phyloP scores from a whole-genome alignment of 2,797 vertebrate genomes.

The Pelochelys cantorii region DNA sequence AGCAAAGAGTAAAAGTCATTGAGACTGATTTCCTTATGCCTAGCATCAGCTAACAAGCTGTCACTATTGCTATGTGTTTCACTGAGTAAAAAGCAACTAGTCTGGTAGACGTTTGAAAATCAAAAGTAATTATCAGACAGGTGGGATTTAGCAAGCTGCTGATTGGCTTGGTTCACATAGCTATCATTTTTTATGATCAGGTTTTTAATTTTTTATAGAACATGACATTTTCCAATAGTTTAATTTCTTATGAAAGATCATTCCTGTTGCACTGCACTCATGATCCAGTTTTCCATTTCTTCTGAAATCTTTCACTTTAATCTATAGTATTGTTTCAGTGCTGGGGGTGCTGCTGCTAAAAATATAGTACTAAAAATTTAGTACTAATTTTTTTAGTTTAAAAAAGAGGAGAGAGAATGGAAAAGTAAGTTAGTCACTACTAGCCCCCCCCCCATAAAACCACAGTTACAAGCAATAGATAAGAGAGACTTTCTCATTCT shows the following conservation, averaged over 20 bases:
- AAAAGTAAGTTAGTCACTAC: constrained; percentile 2
- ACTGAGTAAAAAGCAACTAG: neutral
- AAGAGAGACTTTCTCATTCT: neutral
- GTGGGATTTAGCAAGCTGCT: neutral
- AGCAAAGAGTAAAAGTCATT: neutral
- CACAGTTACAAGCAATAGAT: neutral
- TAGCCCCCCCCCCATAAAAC: neutral
- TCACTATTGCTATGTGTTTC: neutral
- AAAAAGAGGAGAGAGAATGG: neutral
- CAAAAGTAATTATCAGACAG: neutral
- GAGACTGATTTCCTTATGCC: neutral
- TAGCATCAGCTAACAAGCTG: neutral
- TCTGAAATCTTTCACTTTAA: constrained; percentile 19
- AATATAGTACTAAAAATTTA: too few species aligned
- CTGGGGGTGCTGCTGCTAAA: neutral
- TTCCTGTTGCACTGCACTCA: neutral
- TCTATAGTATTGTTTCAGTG: neutral
- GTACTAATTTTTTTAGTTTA: neutral
- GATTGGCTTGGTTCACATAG: neutral
- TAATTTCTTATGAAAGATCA: constrained; percentile 19
- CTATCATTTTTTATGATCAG: neutral
- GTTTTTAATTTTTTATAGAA: neutral
- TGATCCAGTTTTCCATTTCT: neutral
- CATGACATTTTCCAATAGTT: neutral
- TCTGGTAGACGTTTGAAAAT: neutral